Percentiles rank a stretch among this genome's conserved stretches.
Evolutionary conservation across 2,888 invertebrate species (phyloP).

Genomic region (Metopia argyrocephala): DNA sequence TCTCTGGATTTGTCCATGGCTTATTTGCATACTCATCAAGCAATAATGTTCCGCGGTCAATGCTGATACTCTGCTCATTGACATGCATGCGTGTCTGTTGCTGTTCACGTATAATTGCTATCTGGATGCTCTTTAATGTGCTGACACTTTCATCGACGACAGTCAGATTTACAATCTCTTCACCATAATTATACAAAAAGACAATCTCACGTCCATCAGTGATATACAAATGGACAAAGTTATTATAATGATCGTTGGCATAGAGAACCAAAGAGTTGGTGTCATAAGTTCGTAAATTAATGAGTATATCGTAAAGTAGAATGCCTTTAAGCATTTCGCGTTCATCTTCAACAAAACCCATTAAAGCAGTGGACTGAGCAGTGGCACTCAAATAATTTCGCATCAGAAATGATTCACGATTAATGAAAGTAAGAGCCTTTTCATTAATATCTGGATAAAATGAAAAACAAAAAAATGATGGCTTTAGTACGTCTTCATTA

Average conservation of each 20-base stretch:
- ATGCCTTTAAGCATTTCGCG: slow-evolving; percentile 84
- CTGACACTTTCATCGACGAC: slow-evolving; percentile 87
- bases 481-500: not conserved
- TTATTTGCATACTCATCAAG: slow-evolving; percentile 89
- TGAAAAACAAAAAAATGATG: not conserved
- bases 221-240: slow-evolving; percentile 93
- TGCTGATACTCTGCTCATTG: slow-evolving; percentile 86
- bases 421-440: slow-evolving; percentile 92
- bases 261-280: slow-evolving; percentile 90
- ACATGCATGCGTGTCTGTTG: slow-evolving; percentile 89
- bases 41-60: slow-evolving; percentile 84
- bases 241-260: slow-evolving; percentile 94
- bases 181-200: slow-evolving; percentile 90
- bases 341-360: slow-evolving; percentile 79
- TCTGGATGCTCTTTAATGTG: slow-evolving; percentile 91
- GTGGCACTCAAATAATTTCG: slow-evolving; percentile 87
- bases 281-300: slow-evolving; percentile 93
- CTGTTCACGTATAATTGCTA: slow-evolving; percentile 88
- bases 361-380: slow-evolving; percentile 71
- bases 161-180: slow-evolving; percentile 88
- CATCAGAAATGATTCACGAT: slow-evolving; percentile 87
- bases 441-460: slow-evolving; percentile 88
- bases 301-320: slow-evolving; percentile 88
- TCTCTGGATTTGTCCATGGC: slow-evolving; percentile 91
- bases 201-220: slow-evolving; percentile 88